Conservation (phyloP, 2,888 invertebrate species). For the Deilephila elpenor region DNA sequence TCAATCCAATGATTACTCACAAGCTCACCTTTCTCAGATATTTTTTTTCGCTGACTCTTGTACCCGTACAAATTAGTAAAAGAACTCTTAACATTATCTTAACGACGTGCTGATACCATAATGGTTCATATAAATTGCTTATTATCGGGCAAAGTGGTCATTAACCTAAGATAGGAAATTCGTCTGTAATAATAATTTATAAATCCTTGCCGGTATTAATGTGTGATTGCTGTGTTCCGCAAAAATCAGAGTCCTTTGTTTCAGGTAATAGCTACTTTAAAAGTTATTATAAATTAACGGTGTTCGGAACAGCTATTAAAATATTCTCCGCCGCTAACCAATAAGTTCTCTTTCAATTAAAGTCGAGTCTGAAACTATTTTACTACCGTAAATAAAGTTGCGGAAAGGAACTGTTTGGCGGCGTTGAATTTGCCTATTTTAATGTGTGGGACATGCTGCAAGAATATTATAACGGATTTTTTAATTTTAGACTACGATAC, state of each 20-base stretch:
- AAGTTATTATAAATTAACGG: constrained; percentile 22
- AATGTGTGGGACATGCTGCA: background rate
- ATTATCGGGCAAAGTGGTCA: constrained; percentile 62
- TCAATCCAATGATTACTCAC: too few species aligned
- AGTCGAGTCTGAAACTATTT: constrained; percentile 51
- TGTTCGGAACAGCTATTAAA: constrained; percentile 25
- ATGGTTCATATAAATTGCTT: constrained; percentile 76
- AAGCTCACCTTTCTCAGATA: background rate
- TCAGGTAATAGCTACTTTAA: constrained; percentile 23
- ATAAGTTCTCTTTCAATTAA: constrained; percentile 50
- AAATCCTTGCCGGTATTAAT: constrained; percentile 10
- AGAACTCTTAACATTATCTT: constrained; percentile 67
- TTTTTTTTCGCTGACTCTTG: background rate
- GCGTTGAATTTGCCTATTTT: background rate
- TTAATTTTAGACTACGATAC: too few species aligned
- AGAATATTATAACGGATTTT: background rate
- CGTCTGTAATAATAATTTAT: constrained; percentile 32
- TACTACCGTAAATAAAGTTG: constrained; percentile 56
- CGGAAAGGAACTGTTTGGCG: constrained; percentile 34
- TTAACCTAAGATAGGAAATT: constrained; percentile 59
- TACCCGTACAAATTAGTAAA: constrained; percentile 48
- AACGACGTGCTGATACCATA: constrained; percentile 68
- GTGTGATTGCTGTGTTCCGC: constrained; percentile 2
- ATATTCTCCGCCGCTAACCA: constrained; percentile 31
- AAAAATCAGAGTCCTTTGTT: constrained; percentile 17